These are phyloP conservation scores for Leucophenga montana DNA, from an alignment of 2,888 invertebrate species.

Conservation along the genomic window DNA sequence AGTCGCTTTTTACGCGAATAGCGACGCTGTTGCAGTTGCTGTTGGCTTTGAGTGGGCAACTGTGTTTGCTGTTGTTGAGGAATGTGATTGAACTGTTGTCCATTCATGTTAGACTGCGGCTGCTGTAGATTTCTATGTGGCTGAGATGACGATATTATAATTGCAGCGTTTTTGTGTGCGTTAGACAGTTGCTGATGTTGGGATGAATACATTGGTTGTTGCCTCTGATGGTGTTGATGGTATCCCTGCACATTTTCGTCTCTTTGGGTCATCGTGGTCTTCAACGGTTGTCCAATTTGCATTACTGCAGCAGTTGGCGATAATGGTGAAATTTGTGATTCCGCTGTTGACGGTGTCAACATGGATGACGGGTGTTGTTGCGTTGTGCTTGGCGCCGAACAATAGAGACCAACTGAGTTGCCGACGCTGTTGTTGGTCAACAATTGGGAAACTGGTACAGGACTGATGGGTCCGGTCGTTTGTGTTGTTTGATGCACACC, in stretches of 20 bases:
- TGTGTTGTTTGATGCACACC: slow-evolving; percentile 74
- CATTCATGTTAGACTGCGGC: slow-evolving; percentile 25
- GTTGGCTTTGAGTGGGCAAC: slow-evolving; percentile 39
- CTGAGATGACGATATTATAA: too few species aligned
- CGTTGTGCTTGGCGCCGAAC: slow-evolving; percentile 13
- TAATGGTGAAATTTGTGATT: slow-evolving; percentile 53
- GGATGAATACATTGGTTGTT: slow-evolving; percentile 28
- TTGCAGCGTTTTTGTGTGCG: slow-evolving; percentile 25
- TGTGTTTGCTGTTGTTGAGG: slow-evolving; percentile 45
- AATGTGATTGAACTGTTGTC: slow-evolving; percentile 37
- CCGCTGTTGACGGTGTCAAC: slow-evolving; percentile 54
- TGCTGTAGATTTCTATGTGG: slow-evolving; percentile 33
- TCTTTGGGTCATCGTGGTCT: slow-evolving; percentile 8
- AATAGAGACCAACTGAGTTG: slow-evolving; percentile 12
- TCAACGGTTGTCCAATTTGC: neutral
- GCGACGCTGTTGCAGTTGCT: slow-evolving; percentile 45
- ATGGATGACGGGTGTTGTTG: slow-evolving; percentile 39
- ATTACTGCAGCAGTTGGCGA: slow-evolving; percentile 38
- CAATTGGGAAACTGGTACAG: slow-evolving; percentile 66
- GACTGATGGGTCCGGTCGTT: slow-evolving; percentile 73
- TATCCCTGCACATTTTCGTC: slow-evolving; percentile 25
- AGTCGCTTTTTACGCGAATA: slow-evolving; percentile 68
- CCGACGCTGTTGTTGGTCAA: slow-evolving; percentile 29
- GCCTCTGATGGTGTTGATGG: slow-evolving; percentile 33
- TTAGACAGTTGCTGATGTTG: slow-evolving; percentile 40